phyloP scores from a whole-genome alignment of 1,140 invertebrate species.

The Acromyrmex heyeri region DNA sequence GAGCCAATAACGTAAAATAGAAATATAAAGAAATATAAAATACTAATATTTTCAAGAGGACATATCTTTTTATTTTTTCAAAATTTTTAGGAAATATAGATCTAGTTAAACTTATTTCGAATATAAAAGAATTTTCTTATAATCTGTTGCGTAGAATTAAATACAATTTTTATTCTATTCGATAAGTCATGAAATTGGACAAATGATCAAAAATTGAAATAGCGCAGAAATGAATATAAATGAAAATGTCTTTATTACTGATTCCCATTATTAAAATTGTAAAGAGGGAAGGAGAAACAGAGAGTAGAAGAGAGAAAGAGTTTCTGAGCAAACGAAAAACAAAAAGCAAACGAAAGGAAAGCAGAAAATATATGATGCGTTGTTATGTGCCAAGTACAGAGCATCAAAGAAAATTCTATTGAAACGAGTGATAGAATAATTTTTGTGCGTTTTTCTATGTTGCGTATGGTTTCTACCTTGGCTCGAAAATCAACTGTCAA shows the following conservation, averaged over 20 bases:
- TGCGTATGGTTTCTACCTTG: not conserved
- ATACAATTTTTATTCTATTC: not conserved
- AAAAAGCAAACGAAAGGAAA: not conserved
- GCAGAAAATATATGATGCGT: not conserved
- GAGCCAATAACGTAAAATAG: not conserved
- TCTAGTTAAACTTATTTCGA: not conserved
- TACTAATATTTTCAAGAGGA: not conserved
- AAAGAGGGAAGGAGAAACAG: not conserved
- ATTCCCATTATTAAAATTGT: not conserved
- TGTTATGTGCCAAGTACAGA: not conserved
- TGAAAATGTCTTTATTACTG: not conserved
- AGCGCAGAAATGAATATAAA: not conserved
- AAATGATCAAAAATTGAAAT: not conserved
- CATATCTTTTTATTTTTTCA: not conserved
- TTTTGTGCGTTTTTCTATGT: not conserved
- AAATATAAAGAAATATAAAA: not conserved
- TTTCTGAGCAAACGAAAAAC: not conserved
- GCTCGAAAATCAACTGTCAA: slow-evolving; percentile 5
- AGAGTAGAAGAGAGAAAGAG: not conserved
- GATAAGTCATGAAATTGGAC: not conserved
- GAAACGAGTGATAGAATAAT: slow-evolving; percentile 37
- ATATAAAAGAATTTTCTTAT: not conserved
- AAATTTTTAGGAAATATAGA: not conserved
- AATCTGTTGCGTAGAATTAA: not conserved
- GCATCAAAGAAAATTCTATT: slow-evolving; percentile 33